Evolutionary conservation across 2,888 invertebrate genomes (phyloP), one percentile per base, ranked within the genome.

Genomic region (Caenorhabditis wallacei): DNA sequence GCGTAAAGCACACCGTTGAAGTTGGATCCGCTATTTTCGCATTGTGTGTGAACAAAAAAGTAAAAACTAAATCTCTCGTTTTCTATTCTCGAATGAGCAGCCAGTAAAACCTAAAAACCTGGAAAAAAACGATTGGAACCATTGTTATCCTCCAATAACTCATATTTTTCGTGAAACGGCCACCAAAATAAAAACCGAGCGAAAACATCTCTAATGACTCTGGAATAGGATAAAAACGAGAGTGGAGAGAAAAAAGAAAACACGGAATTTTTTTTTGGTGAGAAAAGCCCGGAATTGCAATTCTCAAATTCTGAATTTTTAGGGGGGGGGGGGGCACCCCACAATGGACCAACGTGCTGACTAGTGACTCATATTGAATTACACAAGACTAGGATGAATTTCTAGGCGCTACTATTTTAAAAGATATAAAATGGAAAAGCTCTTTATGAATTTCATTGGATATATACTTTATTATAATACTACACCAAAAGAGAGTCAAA

Each of bases 291-390:
- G 40, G 53, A 64, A 64, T 53, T 46, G 46, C 54, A 64, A 57
- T 57, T 63, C 66, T 75, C 48, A 68, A 68, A 51, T 43, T 48
- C 56, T 75, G 59, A 57, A 30, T 68, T 37, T 51, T 26, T 11
- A 37, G 66, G 2, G 2, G 40, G 66, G 2, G 10, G 40, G 66
- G 53, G 20, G n/a, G n/a, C n/a, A n/a, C n/a, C 35, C 66, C 51
- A 26, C 51, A n/a, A n/a, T n/a, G n/a, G n/a, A 64, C 64, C 64
- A 66, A 53, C 46, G 63, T 51, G 66, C 53, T n/a, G 51, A 66
- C 53, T 66, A 66, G 37, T 66, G 53, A 53, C 48, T 24, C 75
- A 59, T 75, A 75, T 75, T 68, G 59, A 59, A 75, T 75, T 75
- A 68, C 75, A 68, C 40, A 26, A 2, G 56, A 66, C 64, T 24